A percentile compares a stretch with the other conserved stretches of the same genome.
Conservation (phyloP, 2,797 vertebrate species). For the Morus bassanus region DNA sequence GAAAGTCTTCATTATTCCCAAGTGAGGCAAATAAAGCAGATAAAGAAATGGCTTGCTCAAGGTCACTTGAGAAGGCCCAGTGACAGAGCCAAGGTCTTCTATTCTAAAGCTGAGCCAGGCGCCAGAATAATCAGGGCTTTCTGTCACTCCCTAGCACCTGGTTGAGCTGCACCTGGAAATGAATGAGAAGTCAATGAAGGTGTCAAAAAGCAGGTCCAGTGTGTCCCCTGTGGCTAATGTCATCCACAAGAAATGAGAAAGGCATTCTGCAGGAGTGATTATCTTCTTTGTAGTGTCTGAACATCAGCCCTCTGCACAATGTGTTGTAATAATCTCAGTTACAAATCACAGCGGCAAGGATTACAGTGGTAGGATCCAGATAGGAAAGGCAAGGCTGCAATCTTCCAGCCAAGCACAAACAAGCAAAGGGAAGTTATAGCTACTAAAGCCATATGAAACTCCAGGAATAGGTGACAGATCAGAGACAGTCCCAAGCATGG, state of each 20-base stretch:
- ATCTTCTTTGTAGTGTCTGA: background rate
- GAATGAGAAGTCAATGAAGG: background rate
- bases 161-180: background rate
- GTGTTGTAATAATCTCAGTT: background rate
- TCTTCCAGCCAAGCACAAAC: background rate
- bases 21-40: background rate
- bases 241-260: background rate
- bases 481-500: background rate
- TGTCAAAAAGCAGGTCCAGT: background rate
- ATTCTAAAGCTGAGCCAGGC: background rate
- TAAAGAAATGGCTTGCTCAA: background rate
- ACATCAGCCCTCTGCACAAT: background rate
- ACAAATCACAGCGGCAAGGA: background rate
- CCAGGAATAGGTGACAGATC: background rate
- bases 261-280: background rate
- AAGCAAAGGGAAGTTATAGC: background rate
- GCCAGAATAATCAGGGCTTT: background rate
- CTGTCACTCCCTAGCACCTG: background rate
- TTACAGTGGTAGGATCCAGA: background rate
- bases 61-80: background rate
- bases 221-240: background rate
- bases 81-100: background rate
- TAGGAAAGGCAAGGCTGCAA: background rate
- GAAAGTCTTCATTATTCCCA: background rate
- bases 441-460: background rate